Evolutionary conservation across 2,888 invertebrate genomes (phyloP), one percentile per base, ranked within the genome.

Genomic region (Orthosia gracilis): DNA sequence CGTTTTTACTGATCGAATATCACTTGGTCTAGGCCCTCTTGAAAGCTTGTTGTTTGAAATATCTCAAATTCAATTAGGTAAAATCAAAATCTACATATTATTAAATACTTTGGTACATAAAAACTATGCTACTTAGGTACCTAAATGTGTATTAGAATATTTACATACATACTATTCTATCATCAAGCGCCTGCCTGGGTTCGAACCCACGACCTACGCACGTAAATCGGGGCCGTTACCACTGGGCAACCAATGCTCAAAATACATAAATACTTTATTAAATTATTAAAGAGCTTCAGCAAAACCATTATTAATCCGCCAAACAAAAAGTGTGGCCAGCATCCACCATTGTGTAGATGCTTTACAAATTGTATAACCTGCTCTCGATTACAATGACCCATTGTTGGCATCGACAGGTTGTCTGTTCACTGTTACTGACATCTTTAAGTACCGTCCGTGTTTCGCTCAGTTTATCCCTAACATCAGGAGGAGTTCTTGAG

Each of bases 281-380:
- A 17, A 12, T 31, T 40, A 13, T 23, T 26, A 72, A 74, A 49
- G 17, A 40, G 5, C 5, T 74, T 9, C 13, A n/a, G 23, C 61
- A 61, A 23, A 59, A 3, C 21, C 47, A 23, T 58, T 26, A 11
- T 52, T 26, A 72, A 59, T 58, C 15, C 2, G 15, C 55, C 13
- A 31, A 26, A 17, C 26, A 26, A 55, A 21, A 72, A 72, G 26
- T 62, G 65, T 57, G 61, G 65, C 50, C 45, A 74, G 17, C 31
- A 26, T 63, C 57, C 52, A n/a, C 73, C 52, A 59, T 54, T 64
- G 31, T 73, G 61, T 74, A 50, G 17, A 40, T 31, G 47, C 50
- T 77, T 65, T 77, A 77, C 55, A 74, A 62, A 74, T 74, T 65
- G 77, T 80, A 64, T 47, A 55, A 61, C 61, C 63, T 13, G 23